Base-by-base conservation (phyloP, 1,140 invertebrate genomes). In the Saccostrea echinata region DNA sequence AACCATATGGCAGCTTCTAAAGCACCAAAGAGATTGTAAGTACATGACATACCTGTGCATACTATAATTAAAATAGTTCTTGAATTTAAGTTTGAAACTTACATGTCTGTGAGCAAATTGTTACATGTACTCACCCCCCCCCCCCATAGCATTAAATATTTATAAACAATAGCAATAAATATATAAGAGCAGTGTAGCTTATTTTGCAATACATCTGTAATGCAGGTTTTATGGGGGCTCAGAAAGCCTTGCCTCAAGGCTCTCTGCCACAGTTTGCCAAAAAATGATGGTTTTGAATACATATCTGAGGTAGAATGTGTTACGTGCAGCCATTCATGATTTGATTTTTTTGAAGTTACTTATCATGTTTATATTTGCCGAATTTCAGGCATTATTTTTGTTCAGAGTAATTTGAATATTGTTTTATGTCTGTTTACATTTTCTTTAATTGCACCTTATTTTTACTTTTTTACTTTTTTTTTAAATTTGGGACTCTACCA, bases 1-100 rank as follows among this genome's bases (percentile, higher is more conserved):
- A 89, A 89, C 61, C 64, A 89, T 35, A 84, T 84, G 27, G n/a
- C 84, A 18, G 24, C 64, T 11, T 68, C 81, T 68, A 89, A 89
- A 52, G 85, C 88, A 55, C 88, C 85, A 71, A 89, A 89, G n/a
- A 53, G 30, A 16, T 61, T 61, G 57, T 61, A 61, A 61, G 57
- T 61, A 61, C 57, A 18, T 61, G 57, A n/a, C n/a, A n/a, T n/a
- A n/a, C n/a, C n/a, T n/a, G n/a, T n/a, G n/a, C n/a, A n/a, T n/a
- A n/a, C n/a, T n/a, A n/a, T n/a, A n/a, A n/a, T n/a, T n/a, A n/a
- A n/a, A n/a, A n/a, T n/a, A n/a, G n/a, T n/a, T n/a, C n/a, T n/a
- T n/a, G n/a, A n/a, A n/a, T n/a, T n/a, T n/a, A n/a, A n/a, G n/a
- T n/a, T n/a, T n/a, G n/a, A n/a, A n/a, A n/a, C n/a, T n/a, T n/a